Evolutionary conservation across 2,888 invertebrate genomes (phyloP), one percentile per base, ranked within the genome.

Genomic region (Brachyptera putata): DNA sequence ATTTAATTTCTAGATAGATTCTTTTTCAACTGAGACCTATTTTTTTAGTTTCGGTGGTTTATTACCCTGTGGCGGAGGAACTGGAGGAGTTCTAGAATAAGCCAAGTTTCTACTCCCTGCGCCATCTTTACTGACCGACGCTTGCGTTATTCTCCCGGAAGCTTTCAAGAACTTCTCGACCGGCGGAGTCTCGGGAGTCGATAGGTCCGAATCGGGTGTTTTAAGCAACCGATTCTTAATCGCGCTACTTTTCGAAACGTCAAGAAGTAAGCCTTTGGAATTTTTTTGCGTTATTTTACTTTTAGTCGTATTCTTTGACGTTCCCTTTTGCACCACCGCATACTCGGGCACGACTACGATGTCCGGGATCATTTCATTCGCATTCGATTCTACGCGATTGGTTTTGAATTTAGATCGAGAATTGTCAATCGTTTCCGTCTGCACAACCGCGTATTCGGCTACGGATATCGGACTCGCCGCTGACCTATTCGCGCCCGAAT

Each of bases 121-220:
- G n/a, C n/a, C n/a, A n/a, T n/a, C n/a, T n/a, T n/a, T n/a, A n/a
- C n/a, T n/a, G n/a, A n/a, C n/a, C n/a, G n/a, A n/a, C n/a, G n/a
- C n/a, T n/a, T n/a, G n/a, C n/a, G n/a, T n/a, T n/a, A n/a, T n/a
- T n/a, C n/a, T n/a, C n/a, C n/a, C n/a, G n/a, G n/a, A n/a, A n/a
- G n/a, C n/a, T n/a, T 30, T 30, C 30, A 30, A 30, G 30, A 30
- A 53, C 16, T 18, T 53, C 37, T 53, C 53, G 9, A 53, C 53
- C 16, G 53, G 53, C 9, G 53, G 36, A 3, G 53, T 53, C 21
- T 53, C 53, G 3, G n/a, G 13, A n/a, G 34, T 53, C 2, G 53
- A 34, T 3, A 13, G 16, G 7, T 36, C 34, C 21, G 53, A 36
- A 1, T 36, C 22, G 1, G 34, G 53, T 7, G 36, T 53, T 14